Base-by-base conservation (phyloP, 2,888 invertebrate species). In the Drosophila acutilabella region DNA sequence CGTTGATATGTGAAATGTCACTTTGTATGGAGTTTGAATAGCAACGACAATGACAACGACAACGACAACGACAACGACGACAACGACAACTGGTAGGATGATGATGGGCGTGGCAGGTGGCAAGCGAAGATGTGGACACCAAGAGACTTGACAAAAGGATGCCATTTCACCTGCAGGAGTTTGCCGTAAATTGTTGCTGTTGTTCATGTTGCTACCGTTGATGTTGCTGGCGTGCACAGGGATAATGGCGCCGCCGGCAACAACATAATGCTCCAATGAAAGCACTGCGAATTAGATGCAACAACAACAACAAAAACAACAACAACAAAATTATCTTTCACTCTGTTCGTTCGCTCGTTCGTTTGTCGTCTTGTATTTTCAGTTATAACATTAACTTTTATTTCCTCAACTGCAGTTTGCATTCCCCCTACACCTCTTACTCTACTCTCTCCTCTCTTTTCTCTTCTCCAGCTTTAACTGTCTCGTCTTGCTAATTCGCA, bases 1-100 rank as follows among this genome's bases (percentile, higher is more conserved):
- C 72, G 81, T 80, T 88, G 87, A 89, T 86, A 88, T 88, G 88
- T 88, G 88, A 88, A 82, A 88, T 86, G 88, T 86, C 86, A 89
- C 74, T 80, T 88, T 86, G 84, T 77, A 78, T 78, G 86, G 78
- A 80, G 81, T 79, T 88, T 78, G 80, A 80, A 83, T 77, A 87
- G 84, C 72, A 75, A 81, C 83, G 81, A 77, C 65, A 77, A 81
- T 67, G 85, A 84, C 81, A 79, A 84, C 69, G 73, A 71, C 78
- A 68, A 61, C 80, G 64, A 71, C 78, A 68, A 61, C 80, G 64
- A 67, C 57, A 50, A 58, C 45, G 42, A 54, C 53, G 13, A 47
- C 38, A 18, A 54, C 53, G 13, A 47, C 38, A 18, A 44, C 44
- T 30, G 26, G 50, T 47, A 56, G 14, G 56, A 51, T 71, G 53